Percentiles rank a stretch among this genome's conserved stretches.
Conservation (phyloP, 2,797 vertebrate species). For the Macrochelys suwanniensis region DNA sequence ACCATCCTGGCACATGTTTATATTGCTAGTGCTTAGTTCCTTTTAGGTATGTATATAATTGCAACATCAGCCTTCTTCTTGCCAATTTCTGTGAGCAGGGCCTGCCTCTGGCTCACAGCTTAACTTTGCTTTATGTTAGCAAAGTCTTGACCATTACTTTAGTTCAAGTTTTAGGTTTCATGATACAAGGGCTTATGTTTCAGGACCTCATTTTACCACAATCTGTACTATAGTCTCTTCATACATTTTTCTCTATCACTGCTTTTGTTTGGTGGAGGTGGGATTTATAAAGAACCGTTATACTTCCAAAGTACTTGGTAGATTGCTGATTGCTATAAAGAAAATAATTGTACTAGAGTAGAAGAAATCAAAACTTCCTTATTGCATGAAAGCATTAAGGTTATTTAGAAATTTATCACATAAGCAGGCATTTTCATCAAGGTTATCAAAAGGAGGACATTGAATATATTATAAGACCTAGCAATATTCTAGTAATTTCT, state of each 20-base stretch:
- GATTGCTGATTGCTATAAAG: slow-evolving; percentile 39
- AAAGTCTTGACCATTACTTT: no score
- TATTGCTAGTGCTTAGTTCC: no score
- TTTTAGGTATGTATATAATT: no score
- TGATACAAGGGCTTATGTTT: no score
- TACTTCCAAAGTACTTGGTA: slow-evolving; percentile 38
- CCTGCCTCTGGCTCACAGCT: no score
- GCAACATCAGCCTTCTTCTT: no score
- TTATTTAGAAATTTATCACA: neutral
- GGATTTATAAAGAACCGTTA: slow-evolving; percentile 1
- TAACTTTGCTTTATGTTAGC: no score
- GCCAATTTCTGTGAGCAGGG: no score
- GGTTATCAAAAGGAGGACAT: neutral
- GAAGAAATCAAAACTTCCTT: slow-evolving; percentile 38
- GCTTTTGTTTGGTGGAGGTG: neutral
- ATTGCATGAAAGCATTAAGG: neutral
- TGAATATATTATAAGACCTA: accelerated
- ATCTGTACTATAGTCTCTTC: neutral
- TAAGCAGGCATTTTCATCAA: neutral
- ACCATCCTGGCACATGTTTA: no score
- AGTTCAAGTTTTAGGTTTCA: no score
- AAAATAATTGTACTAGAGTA: slow-evolving; percentile 23
- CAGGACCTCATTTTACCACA: no score
- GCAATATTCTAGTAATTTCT: neutral
- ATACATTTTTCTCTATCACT: neutral